These are phyloP conservation scores for Lagopus leucura DNA, from an alignment of 2,113 vertebrate species.

Conservation along the genomic window DNA sequence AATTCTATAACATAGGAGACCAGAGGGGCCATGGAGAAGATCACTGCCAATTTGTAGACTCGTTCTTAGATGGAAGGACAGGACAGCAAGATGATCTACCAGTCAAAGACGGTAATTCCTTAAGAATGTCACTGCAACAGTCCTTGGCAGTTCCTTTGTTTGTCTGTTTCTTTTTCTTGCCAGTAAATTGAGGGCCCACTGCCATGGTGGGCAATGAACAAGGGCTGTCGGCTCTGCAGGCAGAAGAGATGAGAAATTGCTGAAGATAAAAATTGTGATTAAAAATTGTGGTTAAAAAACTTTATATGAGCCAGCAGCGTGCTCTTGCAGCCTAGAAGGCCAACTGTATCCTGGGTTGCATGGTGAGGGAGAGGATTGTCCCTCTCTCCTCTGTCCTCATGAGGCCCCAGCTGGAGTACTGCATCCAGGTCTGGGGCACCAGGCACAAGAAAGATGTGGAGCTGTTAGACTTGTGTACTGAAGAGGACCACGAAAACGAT, in stretches of 20 bases:
- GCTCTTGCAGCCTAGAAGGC: too few species aligned
- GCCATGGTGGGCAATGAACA: background rate
- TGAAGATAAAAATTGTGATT: background rate
- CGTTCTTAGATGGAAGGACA: conserved; percentile 93
- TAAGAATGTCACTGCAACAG: background rate
- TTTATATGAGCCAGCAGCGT: too few species aligned
- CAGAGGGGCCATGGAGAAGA: conserved; percentile 95
- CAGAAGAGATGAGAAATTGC: background rate
- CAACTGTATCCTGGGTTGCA: too few species aligned
- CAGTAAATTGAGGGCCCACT: background rate
- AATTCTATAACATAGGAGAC: conserved; percentile 97
- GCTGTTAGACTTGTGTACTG: too few species aligned
- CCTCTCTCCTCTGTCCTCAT: too few species aligned
- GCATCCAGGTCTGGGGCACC: too few species aligned
- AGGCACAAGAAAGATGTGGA: too few species aligned
- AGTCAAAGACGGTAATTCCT: conserved; percentile 82
- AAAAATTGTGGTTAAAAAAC: too few species aligned
- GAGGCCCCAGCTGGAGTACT: too few species aligned
- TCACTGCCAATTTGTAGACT: conserved; percentile 98
- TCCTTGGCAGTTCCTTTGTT: background rate
- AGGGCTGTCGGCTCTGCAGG: background rate
- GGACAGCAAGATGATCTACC: conserved; percentile 89
- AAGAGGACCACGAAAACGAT: too few species aligned
- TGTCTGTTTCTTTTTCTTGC: background rate
- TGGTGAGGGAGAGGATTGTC: too few species aligned